Conservation (phyloP, 1,140 invertebrate genomes). For the Elymnias hypermnestra region DNA sequence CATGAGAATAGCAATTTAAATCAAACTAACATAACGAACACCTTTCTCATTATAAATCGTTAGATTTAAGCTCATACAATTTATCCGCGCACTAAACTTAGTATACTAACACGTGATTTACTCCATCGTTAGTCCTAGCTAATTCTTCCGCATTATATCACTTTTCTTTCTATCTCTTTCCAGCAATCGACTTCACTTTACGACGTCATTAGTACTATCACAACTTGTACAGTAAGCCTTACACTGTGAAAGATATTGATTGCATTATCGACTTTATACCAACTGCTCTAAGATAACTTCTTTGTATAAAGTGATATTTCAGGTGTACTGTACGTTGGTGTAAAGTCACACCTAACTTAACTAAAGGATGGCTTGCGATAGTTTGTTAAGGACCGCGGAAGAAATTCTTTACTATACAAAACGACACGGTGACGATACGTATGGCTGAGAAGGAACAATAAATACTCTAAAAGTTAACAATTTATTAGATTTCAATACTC, state of each 20-base stretch:
- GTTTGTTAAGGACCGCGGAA: constrained; percentile 7
- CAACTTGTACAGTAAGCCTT: constrained; percentile 13
- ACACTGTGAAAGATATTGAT: background rate
- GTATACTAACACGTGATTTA: constrained; percentile 45
- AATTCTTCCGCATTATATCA: constrained; percentile 61
- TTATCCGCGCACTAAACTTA: constrained; percentile 36
- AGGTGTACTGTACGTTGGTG: background rate
- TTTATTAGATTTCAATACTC: too few species aligned
- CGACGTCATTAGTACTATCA: constrained; percentile 62
- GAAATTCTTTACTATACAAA: background rate
- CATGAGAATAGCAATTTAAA: background rate
- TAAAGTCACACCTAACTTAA: constrained; percentile 10
- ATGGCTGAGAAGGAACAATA: too few species aligned
- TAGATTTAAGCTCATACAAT: constrained; percentile 39
- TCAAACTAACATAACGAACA: constrained; percentile 21
- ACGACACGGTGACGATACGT: constrained; percentile 2
- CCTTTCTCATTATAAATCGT: constrained; percentile 20
- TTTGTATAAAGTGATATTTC: constrained; percentile 1
- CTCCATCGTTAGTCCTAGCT: constrained; percentile 47
- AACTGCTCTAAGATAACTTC: constrained; percentile 7
- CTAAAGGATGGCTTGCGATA: constrained; percentile 19
- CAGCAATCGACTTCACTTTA: constrained; percentile 48
- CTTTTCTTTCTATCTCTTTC: constrained; percentile 37
- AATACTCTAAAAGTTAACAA: too few species aligned
- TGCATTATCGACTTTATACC: constrained; percentile 12